Evolutionary conservation across 1,140 invertebrate genomes (phyloP), one percentile per base, ranked within the genome.

Genomic region (Probaryconus sp.): DNA sequence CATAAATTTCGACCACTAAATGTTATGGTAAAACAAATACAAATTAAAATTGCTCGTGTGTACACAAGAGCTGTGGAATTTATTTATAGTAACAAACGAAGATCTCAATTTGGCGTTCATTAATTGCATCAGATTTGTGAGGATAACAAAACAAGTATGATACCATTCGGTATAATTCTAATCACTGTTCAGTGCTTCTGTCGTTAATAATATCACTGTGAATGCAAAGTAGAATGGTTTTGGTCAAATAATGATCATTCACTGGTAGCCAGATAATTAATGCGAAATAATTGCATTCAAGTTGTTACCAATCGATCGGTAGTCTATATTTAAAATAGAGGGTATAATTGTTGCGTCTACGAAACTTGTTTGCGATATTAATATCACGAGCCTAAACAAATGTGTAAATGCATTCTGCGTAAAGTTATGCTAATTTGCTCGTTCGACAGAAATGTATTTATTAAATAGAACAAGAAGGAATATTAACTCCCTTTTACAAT

Each of bases 251-350:
- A 69, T 51, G 51, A 40, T 60, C 51, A 38, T 65, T 65, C 55
- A 53, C 58, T 28, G 51, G 42, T 56, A 40, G 64, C 50, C 13
- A 9, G 51, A 70, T 70, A 76, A 76, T 76, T 70, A 76, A 67
- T 21, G 40, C 40, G 55, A 50, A 35, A 30, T 6, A 45, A 7
- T 21, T 64, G 30, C 30, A 24, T 26, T 33, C 9, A 16, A 21
- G 47, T 65, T 61, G 73, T 67, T 67, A 76, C n/a, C 1, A 31
- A 30, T 50, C n/a, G 70, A 67, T 67, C 60, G 60, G 65, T 64
- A 58, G 13, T 9, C 30, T 45, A 16, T 47, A 28, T 65, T 65
- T 63, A 68, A 50, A 55, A 30, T 43, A 31, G 17, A 13, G 13
- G n/a, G 40, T n/a, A n/a, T 64, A 65, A 47, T 60, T 55, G 47